Evolutionary conservation across 2,888 invertebrate species (phyloP).

Genomic region (Apamea crenata): DNA sequence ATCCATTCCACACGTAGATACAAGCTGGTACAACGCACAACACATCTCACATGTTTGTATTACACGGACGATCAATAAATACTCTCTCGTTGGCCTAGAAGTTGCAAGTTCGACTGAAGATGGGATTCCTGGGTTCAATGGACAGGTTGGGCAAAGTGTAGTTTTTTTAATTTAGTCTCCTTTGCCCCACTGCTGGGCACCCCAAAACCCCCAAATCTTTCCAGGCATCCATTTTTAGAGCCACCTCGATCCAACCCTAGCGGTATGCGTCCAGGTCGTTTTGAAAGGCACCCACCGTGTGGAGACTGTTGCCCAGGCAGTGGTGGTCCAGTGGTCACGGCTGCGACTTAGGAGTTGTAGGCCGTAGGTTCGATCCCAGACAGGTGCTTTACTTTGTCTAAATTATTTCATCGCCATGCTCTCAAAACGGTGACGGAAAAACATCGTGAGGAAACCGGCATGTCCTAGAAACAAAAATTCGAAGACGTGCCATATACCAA

Average conservation of each 20-base stretch:
- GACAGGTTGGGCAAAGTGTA: neutral
- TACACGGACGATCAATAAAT: slow-evolving; percentile 47
- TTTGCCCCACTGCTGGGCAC: too few species aligned
- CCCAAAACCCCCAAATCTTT: neutral
- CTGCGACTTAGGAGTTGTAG: neutral
- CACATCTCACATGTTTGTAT: slow-evolving; percentile 61
- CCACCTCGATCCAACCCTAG: neutral
- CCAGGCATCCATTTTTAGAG: too few species aligned
- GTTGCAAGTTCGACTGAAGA: neutral
- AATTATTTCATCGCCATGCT: neutral
- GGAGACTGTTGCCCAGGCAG: neutral
- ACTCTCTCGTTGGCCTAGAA: neutral
- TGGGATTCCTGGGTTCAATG: neutral
- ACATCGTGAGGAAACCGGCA: neutral
- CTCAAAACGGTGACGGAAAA: neutral
- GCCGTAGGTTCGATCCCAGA: neutral
- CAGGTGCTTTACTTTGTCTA: neutral
- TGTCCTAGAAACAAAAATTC: neutral
- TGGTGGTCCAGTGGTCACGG: neutral
- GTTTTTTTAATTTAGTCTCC: too few species aligned
- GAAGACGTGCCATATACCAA: neutral
- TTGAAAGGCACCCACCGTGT: neutral
- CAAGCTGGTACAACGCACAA: slow-evolving; percentile 45
- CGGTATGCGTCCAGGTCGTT: neutral
- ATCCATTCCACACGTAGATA: slow-evolving; percentile 68